A percentile compares a stretch with the other conserved stretches of the same genome.
phyloP scores from a whole-genome alignment of 2,797 vertebrate genomes.

The Hippoglossus hippoglossus region DNA sequence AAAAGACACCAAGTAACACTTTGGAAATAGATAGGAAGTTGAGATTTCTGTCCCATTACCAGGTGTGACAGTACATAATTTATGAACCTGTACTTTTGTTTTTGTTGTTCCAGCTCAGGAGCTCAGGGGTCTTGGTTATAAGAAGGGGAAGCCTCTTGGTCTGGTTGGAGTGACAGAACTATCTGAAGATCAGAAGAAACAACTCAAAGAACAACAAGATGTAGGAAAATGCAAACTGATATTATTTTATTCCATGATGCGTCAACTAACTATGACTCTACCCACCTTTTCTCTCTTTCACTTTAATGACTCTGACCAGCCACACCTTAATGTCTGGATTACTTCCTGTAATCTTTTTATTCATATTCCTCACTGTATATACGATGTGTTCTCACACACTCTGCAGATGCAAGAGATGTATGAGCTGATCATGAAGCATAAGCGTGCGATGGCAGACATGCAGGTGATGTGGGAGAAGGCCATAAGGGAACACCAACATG shows the following conservation, averaged over 20 bases:
- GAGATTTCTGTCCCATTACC: background rate
- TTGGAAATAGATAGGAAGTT: background rate
- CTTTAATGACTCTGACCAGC: background rate
- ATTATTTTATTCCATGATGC: background rate
- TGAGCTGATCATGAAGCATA: conserved; percentile 98
- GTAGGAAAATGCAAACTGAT: conserved; percentile 68
- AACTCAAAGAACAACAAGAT: conserved; percentile 96
- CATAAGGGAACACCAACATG: conserved; percentile 93
- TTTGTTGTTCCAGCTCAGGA: conserved; percentile 86
- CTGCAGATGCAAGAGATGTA: conserved; percentile 99
- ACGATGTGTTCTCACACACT: background rate
- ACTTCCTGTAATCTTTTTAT: background rate
- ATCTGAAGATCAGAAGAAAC: conserved; percentile 93
- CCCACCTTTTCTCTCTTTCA: background rate
- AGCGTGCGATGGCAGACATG: conserved; percentile 97
- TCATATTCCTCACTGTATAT: background rate
- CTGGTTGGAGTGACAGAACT: conserved; percentile 94
- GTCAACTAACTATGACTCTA: background rate
- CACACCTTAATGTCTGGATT: background rate
- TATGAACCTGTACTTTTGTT: background rate
- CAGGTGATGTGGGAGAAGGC: conserved; percentile 97
- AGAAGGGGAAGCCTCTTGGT: conserved; percentile 93
- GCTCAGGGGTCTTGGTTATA: conserved; percentile 92
- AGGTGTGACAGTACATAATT: background rate
- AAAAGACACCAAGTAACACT: background rate